Conservation (phyloP, 1,140 invertebrate genomes). For the Trichomalopsis sarcophagae region DNA sequence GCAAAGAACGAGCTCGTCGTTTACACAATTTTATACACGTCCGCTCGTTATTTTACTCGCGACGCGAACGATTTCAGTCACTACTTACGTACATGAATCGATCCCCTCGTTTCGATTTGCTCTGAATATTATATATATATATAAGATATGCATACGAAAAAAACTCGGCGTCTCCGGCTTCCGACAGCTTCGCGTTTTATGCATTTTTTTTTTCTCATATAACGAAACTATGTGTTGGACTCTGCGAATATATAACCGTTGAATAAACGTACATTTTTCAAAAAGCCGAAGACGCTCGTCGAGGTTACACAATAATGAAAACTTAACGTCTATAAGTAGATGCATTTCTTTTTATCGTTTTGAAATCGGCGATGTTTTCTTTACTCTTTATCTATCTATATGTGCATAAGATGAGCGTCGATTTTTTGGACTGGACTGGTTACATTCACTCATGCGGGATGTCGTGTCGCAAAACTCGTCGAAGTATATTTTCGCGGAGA, state of each 20-base stretch:
- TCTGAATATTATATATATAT: slow-evolving; percentile 19
- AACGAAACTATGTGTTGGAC: not conserved
- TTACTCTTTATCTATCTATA: not conserved
- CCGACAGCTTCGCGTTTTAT: slow-evolving; percentile 1
- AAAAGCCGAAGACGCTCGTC: slow-evolving; percentile 15
- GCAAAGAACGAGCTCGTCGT: slow-evolving; percentile 21
- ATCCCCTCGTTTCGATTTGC: slow-evolving; percentile 8
- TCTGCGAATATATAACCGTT: not conserved
- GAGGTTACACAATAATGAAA: slow-evolving; percentile 44
- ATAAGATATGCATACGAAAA: slow-evolving; percentile 17
- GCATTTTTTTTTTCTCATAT: not conserved
- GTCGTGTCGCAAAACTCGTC: slow-evolving; percentile 5
- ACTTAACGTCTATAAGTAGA: slow-evolving; percentile 29
- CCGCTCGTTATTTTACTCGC: not conserved
- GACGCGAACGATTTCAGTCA: not conserved
- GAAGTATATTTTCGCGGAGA: slow-evolving; percentile 19
- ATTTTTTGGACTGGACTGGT: slow-evolving; percentile 28
- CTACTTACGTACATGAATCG: slow-evolving; percentile 12
- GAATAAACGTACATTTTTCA: not conserved
- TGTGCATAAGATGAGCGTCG: slow-evolving; percentile 11
- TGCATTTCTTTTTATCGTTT: slow-evolving; percentile 2
- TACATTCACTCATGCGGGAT: slow-evolving; percentile 44
- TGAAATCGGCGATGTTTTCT: no score
- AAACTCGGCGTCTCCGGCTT: slow-evolving; percentile 10
- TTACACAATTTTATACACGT: not conserved